Evolutionary conservation across 2,113 vertebrate species (phyloP), one percentile per base, ranked within the genome.

Genomic region (Anser brachyrhynchus): DNA sequence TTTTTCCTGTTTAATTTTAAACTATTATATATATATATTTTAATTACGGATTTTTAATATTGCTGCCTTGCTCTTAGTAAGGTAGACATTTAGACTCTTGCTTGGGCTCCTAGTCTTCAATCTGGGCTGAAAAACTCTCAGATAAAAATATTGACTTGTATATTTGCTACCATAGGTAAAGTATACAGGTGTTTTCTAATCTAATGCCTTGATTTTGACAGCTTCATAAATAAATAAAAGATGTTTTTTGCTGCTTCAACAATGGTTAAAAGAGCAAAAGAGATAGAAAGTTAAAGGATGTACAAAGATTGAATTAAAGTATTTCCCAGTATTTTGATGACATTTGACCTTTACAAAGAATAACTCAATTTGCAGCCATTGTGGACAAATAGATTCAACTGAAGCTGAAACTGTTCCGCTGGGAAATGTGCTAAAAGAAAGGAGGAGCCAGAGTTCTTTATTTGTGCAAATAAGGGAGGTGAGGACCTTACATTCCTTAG

Each of bases 381-480:
- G 46, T 37, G 87, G 90, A 85, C 44, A 93, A 52, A 8, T 31
- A 64, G 71, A 88, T 87, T 96, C 81, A 39, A 17, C 37, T 72
- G 93, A 83, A 83, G 51, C 62, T 73, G 92, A 15, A 94, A 89
- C 84, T 51, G 52, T 44, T 95, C 49, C 69, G 0, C 4, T 85
- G 90, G 90, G 80, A 96, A 94, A 94, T 84, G 43, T 64, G 76
- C 57, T 79, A 54, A 85, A 87, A 89, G 31, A 67, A 67, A 77
- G 79, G 55, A 96, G 28, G 79, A 65, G 8, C 74, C 20, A 54
- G 13, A 35, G 29, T 67, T 49, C 37, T 61, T 46, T 22, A 84
- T 92, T 90, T 17, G 26, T 71, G 37, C 33, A 54, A 75, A 49
- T 54, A 54, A 80, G 22, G 28, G 26, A 9, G 10, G 7, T 25